Percentiles rank a stretch among this genome's conserved stretches.
Conservation (phyloP, 2,888 invertebrate species). For the Epirrhoe tristata region DNA sequence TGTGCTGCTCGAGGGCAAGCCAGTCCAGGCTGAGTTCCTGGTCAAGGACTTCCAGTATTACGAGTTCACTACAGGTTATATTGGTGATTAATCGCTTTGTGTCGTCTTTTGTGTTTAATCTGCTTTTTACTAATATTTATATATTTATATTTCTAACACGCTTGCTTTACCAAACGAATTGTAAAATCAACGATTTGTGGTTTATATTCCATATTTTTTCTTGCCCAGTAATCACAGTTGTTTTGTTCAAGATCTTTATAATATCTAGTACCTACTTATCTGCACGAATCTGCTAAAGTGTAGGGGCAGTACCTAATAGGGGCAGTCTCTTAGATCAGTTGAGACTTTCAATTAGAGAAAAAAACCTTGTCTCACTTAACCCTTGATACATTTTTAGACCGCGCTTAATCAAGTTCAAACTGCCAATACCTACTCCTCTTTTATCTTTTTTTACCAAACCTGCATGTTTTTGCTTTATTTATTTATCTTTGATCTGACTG, state of each 20-base stretch:
- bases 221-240: too few species aligned
- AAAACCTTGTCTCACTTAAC: too few species aligned
- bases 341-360: too few species aligned
- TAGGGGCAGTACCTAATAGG: too few species aligned
- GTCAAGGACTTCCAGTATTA: constrained; percentile 85
- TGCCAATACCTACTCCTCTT: neutral
- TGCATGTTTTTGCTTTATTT: neutral
- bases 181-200: too few species aligned
- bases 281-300: too few species aligned
- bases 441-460: neutral
- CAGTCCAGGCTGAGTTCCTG: constrained; percentile 76
- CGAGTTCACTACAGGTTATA: constrained; percentile 81
- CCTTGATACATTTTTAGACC: neutral
- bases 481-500: neutral
- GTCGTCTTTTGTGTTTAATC: constrained; percentile 35
- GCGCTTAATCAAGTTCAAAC: neutral
- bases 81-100: constrained; percentile 74
- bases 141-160: neutral
- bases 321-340: too few species aligned
- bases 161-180: too few species aligned
- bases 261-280: too few species aligned
- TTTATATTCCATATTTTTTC: too few species aligned
- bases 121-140: constrained; percentile 23
- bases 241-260: too few species aligned
- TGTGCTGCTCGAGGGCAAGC: constrained; percentile 80